These are phyloP conservation scores for Corvus moneduloides DNA, from an alignment of 2,113 vertebrate genomes.

Conservation along the genomic window DNA sequence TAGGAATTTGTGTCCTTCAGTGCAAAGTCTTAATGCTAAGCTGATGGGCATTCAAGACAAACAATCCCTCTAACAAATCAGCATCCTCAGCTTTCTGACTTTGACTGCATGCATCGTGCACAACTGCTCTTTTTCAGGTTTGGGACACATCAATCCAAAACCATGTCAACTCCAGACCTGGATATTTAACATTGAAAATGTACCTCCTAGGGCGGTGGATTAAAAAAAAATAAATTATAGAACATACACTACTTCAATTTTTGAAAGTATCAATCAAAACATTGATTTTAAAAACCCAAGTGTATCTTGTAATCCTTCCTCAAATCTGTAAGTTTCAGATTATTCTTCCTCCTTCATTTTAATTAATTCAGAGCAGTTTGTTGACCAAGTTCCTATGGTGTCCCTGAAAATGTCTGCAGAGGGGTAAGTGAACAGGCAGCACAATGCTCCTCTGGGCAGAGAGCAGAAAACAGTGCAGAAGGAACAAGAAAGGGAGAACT, in stretches of 20 bases:
- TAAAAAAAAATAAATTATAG: not conserved
- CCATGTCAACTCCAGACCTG: not conserved
- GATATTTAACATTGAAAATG: not conserved
- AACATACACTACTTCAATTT: not conserved
- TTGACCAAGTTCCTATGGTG: not conserved
- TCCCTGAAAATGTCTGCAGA: not conserved
- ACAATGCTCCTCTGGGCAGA: not conserved
- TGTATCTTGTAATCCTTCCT: not conserved
- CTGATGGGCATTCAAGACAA: not conserved
- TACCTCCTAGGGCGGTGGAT: not conserved
- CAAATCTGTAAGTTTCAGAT: not conserved
- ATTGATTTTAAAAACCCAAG: not conserved
- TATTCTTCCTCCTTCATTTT: not conserved
- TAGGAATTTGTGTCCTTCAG: not conserved
- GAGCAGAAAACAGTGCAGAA: not conserved
- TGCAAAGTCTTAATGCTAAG: not conserved
- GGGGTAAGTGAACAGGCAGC: not conserved
- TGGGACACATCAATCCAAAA: not conserved
- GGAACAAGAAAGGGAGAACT: constrained; percentile 26
- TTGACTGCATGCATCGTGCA: not conserved
- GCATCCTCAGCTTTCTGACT: not conserved
- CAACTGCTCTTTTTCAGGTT: not conserved
- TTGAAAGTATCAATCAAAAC: not conserved
- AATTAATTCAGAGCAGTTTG: not conserved
- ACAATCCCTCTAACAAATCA: not conserved